Conservation (phyloP, 2,888 invertebrate genomes). For the Caenorhabditis uteleia region DNA sequence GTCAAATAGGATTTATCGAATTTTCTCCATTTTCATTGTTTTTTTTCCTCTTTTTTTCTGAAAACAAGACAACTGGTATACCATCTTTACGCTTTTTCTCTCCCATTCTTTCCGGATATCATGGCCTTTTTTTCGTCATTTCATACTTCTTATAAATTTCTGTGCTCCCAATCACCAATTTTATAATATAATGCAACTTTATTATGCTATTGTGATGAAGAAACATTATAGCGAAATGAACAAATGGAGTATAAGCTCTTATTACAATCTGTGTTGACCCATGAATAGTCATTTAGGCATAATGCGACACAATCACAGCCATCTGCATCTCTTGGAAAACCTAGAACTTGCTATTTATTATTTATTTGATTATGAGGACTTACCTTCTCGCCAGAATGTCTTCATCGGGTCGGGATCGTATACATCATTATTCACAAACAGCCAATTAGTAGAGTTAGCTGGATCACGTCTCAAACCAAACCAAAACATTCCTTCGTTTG, state of each 20-base stretch:
- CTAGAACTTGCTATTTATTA: not conserved
- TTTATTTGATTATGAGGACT: too few relatives aligned
- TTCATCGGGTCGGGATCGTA: too few relatives aligned
- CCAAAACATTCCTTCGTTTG: conserved; percentile 28
- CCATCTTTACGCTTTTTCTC: conserved; percentile 4
- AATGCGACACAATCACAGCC: conserved; percentile 35
- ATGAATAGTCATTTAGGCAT: conserved; percentile 17
- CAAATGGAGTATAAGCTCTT: conserved; percentile 24
- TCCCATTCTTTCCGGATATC: not conserved
- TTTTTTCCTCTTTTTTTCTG: not conserved
- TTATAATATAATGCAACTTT: too few relatives aligned
- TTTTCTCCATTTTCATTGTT: not conserved
- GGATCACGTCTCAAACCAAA: conserved; percentile 18
- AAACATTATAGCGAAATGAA: conserved; percentile 8
- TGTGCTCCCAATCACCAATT: not conserved
- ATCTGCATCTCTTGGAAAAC: conserved; percentile 30
- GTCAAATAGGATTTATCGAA: too few relatives aligned
- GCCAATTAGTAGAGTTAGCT: conserved; percentile 15
- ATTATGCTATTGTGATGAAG: conserved; percentile 1
- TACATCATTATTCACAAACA: conserved; percentile 24
- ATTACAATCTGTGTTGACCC: conserved; percentile 36
- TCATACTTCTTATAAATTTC: conserved; percentile 1
- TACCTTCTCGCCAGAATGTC: conserved; percentile 2
- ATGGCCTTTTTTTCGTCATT: not conserved
- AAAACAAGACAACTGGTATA: not conserved